These are phyloP conservation scores for Vesta saturnalis DNA, from an alignment of 2,888 invertebrate genomes.

Conservation along the genomic window DNA sequence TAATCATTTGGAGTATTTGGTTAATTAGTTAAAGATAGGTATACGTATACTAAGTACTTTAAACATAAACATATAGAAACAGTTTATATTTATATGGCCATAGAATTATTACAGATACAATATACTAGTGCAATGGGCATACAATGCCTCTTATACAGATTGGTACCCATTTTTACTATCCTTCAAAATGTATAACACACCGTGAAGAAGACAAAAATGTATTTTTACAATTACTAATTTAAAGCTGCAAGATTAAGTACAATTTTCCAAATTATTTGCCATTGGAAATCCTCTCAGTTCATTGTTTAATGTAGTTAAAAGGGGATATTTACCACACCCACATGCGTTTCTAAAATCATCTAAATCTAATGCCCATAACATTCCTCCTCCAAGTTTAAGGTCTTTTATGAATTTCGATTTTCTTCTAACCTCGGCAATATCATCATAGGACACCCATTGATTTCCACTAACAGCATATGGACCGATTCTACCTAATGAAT, in stretches of 20 bases:
- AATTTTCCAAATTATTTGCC: constrained; percentile 48
- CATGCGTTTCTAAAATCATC: constrained; percentile 85
- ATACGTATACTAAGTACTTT: too few species aligned
- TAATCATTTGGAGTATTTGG: too few species aligned
- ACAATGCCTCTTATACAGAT: too few species aligned
- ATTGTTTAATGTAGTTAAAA: constrained; percentile 72
- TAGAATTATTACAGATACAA: too few species aligned
- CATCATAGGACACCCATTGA: constrained; percentile 94
- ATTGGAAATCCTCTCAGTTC: constrained; percentile 63
- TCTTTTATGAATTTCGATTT: constrained; percentile 84
- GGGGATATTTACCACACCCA: constrained; percentile 77
- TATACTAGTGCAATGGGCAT: too few species aligned
- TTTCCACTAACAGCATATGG: constrained; percentile 88
- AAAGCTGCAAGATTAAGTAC: constrained; percentile 43
- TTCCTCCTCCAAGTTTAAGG: constrained; percentile 84
- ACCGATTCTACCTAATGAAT: constrained; percentile 81
- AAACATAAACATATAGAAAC: too few species aligned
- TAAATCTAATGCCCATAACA: constrained; percentile 92
- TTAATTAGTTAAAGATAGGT: too few species aligned
- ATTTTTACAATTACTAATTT: not conserved
- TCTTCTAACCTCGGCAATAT: constrained; percentile 78
- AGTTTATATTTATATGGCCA: too few species aligned
- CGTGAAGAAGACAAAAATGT: constrained; percentile 32
- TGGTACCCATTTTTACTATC: constrained; percentile 26
- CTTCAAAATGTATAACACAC: constrained; percentile 22